These are phyloP conservation scores for Dasysyrphus tricinctus DNA, from an alignment of 2,888 invertebrate genomes.

Conservation along the genomic window DNA sequence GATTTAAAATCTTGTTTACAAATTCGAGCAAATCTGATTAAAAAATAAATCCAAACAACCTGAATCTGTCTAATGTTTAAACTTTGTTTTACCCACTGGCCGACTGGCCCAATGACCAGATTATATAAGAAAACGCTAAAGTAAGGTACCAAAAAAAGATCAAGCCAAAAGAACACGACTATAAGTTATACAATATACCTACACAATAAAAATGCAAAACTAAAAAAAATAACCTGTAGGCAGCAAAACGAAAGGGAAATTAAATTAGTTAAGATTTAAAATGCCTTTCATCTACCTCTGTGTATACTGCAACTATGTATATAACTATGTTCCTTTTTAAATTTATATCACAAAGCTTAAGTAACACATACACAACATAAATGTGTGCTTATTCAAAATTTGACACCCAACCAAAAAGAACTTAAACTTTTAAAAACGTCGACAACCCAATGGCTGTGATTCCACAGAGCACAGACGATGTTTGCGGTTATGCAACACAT, in stretches of 20 bases:
- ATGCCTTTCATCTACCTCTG: slow-evolving; percentile 4
- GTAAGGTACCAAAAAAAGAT: neutral
- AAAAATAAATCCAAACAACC: slow-evolving; percentile 4
- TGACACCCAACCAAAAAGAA: slow-evolving; percentile 18
- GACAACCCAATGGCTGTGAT: slow-evolving; percentile 13
- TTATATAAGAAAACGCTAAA: slow-evolving; percentile 4
- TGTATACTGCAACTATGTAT: neutral
- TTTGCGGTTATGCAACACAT: slow-evolving; percentile 52
- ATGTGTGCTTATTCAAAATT: slow-evolving; percentile 40
- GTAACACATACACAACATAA: slow-evolving; percentile 3
- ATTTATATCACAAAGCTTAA: neutral
- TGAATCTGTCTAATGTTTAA: neutral
- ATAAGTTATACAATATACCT: neutral
- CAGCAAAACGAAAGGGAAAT: slow-evolving; percentile 14
- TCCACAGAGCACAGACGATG: neutral
- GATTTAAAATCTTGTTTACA: neutral
- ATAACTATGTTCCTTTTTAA: neutral
- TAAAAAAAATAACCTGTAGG: neutral
- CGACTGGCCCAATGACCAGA: slow-evolving; percentile 11
- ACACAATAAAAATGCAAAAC: neutral
- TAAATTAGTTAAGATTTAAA: slow-evolving; percentile 2
- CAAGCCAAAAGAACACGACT: slow-evolving; percentile 6
- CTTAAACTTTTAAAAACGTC: slow-evolving; percentile 34
- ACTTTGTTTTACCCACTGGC: neutral
- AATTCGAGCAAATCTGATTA: neutral